Evolutionary conservation across 2,888 invertebrate genomes (phyloP).

Genomic region (Phymatocera aterrima): DNA sequence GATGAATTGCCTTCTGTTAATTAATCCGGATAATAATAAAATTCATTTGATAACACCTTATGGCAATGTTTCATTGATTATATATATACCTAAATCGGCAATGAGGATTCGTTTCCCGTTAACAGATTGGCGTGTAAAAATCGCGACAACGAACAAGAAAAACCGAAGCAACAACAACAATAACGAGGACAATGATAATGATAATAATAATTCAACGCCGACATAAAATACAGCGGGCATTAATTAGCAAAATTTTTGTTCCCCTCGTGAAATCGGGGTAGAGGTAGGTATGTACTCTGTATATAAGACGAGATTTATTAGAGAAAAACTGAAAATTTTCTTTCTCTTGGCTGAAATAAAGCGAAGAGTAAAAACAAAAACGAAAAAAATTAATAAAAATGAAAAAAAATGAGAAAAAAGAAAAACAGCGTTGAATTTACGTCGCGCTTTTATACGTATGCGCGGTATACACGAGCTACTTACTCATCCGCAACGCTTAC

Average conservation of each 20-base stretch:
- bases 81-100: background rate
- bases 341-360: no score
- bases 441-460: background rate
- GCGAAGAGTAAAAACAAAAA: no score
- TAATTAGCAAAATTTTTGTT: background rate
- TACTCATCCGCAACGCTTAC: background rate
- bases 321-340: no score
- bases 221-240: background rate
- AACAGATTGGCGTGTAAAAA: background rate
- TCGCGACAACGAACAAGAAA: no score
- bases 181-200: background rate
- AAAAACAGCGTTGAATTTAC: background rate
- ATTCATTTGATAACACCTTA: background rate
- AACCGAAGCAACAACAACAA: background rate
- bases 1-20: background rate
- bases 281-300: no score
- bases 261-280: no score
- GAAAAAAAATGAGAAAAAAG: background rate
- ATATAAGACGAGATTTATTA: no score
- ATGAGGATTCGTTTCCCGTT: background rate
- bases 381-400: no score
- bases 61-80: background rate
- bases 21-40: background rate
- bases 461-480: no score
- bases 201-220: background rate